These are phyloP conservation scores for Anolis sagrei DNA, from an alignment of 2,113 vertebrate species.

Conservation along the genomic window DNA sequence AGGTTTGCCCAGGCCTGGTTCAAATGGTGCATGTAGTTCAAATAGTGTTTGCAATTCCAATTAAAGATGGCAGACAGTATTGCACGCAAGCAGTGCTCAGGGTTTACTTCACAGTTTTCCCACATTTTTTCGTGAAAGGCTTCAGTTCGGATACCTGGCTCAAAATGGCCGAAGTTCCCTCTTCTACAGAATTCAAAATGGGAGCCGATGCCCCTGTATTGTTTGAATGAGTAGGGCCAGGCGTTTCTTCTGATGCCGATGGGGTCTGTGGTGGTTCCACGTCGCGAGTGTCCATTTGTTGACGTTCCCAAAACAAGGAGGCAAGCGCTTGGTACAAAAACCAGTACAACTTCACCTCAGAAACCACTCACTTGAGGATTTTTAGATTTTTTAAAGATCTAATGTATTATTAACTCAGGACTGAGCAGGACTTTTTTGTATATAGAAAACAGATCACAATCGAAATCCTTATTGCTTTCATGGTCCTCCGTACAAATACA, in stretches of 20 bases:
- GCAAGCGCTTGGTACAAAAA: background rate
- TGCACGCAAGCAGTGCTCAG: too few species aligned
- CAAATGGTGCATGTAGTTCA: background rate
- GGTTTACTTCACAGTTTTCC: background rate
- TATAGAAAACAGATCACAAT: background rate
- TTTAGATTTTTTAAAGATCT: background rate
- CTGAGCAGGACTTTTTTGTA: background rate
- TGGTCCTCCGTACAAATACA: background rate
- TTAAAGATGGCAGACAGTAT: background rate
- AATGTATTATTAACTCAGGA: background rate
- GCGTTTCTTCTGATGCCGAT: background rate
- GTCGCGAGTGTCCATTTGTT: background rate
- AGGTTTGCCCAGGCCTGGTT: too few species aligned
- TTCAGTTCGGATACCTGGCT: background rate
- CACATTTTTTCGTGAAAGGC: background rate
- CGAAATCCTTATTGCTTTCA: background rate
- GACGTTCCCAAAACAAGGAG: background rate
- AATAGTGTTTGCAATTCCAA: background rate
- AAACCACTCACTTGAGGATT: background rate
- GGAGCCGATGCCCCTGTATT: too few species aligned
- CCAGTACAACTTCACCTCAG: background rate
- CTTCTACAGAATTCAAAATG: slow-evolving; percentile 1
- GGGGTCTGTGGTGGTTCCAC: background rate
- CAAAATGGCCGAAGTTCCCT: background rate
- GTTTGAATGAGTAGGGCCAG: background rate